phyloP scores from a whole-genome alignment of 2,888 invertebrate genomes.

The Xylota segnis region DNA sequence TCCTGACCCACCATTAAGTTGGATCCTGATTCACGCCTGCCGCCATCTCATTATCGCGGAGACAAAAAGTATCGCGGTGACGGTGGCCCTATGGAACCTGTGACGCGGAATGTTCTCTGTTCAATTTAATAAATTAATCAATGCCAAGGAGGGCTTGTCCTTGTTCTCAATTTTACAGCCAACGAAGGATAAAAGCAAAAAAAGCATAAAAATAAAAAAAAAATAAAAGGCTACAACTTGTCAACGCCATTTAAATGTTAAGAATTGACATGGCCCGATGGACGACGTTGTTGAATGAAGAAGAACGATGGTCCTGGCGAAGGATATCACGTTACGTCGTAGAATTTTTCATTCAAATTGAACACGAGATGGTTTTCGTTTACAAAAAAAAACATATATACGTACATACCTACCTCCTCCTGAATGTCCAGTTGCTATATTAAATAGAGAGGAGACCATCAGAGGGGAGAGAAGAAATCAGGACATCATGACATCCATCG shows the following conservation, averaged over 20 bases:
- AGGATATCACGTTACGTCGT: slow-evolving; percentile 19
- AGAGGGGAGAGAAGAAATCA: slow-evolving; percentile 32
- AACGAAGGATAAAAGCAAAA: neutral
- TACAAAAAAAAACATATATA: neutral
- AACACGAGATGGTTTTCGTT: slow-evolving; percentile 9
- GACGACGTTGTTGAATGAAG: neutral
- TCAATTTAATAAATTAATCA: slow-evolving; percentile 66
- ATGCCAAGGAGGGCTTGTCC: slow-evolving; percentile 36
- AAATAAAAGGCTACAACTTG: slow-evolving; percentile 18
- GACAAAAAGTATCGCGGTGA: slow-evolving; percentile 29
- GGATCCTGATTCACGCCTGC: slow-evolving; percentile 9
- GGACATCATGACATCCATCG: slow-evolving; percentile 55
- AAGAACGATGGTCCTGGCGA: neutral
- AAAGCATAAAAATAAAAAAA: too few relatives aligned
- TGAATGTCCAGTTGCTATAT: slow-evolving; percentile 2
- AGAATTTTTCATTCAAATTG: slow-evolving; percentile 12
- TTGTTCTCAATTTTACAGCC: slow-evolving; percentile 3
- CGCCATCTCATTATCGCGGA: slow-evolving; percentile 57
- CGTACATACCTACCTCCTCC: neutral
- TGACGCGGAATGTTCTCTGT: slow-evolving; percentile 34
- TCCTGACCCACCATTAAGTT: slow-evolving; percentile 36
- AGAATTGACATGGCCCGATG: neutral
- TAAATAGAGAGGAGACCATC: neutral
- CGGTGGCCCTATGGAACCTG: slow-evolving; percentile 1
- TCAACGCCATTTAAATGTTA: slow-evolving; percentile 33